phyloP scores from a whole-genome alignment of 2,797 vertebrate genomes.

The Neostethus bicornis region DNA sequence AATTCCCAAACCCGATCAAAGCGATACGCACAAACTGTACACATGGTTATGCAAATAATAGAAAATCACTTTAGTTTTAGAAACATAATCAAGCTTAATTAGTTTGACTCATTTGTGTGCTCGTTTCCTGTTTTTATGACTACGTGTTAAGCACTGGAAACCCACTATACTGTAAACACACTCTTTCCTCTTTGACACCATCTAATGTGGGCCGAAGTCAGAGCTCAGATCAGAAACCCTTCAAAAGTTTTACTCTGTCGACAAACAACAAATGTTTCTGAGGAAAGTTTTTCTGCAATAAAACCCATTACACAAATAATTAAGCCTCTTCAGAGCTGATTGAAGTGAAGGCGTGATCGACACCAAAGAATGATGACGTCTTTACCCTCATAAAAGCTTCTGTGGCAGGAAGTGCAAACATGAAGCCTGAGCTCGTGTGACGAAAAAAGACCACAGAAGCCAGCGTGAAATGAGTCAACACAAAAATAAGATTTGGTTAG shows the following conservation, averaged over 20 bases:
- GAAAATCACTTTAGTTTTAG: no score
- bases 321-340: slow-evolving; percentile 38
- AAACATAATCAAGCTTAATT: no score
- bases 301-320: slow-evolving; percentile 57
- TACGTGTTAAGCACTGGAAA: no score
- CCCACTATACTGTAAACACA: no score
- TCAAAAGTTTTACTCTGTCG: slow-evolving; percentile 22
- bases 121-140: no score
- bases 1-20: no score
- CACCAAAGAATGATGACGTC: slow-evolving; percentile 51
- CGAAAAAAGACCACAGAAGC: slow-evolving; percentile 56
- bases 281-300: slow-evolving; percentile 36
- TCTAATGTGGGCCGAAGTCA: slow-evolving; percentile 26
- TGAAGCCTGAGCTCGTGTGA: slow-evolving; percentile 48
- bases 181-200: slow-evolving; percentile 23
- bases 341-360: slow-evolving; percentile 49
- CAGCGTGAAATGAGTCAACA: slow-evolving; percentile 67
- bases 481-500: slow-evolving; percentile 54
- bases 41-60: no score
- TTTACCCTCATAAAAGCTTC: slow-evolving; percentile 43
- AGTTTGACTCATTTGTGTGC: no score
- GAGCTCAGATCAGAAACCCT: slow-evolving; percentile 4
- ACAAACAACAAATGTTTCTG: slow-evolving; percentile 47
- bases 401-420: slow-evolving; percentile 60
- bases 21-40: no score